These are phyloP conservation scores for Parapsyche elsis DNA, from an alignment of 1,140 invertebrate genomes.

Conservation along the genomic window DNA sequence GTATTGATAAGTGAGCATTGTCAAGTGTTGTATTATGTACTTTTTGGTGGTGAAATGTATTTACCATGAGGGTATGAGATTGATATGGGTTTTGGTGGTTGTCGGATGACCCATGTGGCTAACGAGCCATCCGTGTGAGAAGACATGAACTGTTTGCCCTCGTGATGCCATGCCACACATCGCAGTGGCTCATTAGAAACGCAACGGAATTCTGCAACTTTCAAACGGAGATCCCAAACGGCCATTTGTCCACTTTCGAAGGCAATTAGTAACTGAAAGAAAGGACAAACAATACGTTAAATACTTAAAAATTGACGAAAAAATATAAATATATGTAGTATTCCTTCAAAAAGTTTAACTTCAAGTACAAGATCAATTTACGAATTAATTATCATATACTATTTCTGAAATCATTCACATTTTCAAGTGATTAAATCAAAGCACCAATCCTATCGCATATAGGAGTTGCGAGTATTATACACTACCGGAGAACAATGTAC, in stretches of 20 bases:
- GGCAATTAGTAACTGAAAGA: constrained; percentile 90
- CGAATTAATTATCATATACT: too few species aligned
- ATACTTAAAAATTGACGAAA: too few species aligned
- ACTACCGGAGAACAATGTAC: too few species aligned
- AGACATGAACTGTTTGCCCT: constrained; percentile 98
- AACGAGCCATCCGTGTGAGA: constrained; percentile 95
- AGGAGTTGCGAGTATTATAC: too few species aligned
- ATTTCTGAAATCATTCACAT: too few species aligned
- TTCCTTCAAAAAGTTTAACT: too few species aligned
- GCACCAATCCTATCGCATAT: too few species aligned
- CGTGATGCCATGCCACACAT: constrained; percentile 95
- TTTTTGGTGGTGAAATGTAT: constrained; percentile 49
- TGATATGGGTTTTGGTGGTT: constrained; percentile 80
- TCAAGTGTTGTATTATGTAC: constrained; percentile 4
- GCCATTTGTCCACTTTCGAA: constrained; percentile 95
- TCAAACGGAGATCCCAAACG: constrained; percentile 93
- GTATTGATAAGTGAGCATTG: background rate
- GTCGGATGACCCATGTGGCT: constrained; percentile 88
- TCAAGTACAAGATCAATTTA: too few species aligned
- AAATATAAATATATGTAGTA: too few species aligned
- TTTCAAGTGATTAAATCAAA: too few species aligned
- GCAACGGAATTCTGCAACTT: constrained; percentile 84
- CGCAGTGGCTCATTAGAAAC: constrained; percentile 82
- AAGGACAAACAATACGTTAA: background rate
- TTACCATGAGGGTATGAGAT: constrained; percentile 92